phyloP scores from a whole-genome alignment of 1,140 invertebrate genomes.

The Drosophila pruinosa region DNA sequence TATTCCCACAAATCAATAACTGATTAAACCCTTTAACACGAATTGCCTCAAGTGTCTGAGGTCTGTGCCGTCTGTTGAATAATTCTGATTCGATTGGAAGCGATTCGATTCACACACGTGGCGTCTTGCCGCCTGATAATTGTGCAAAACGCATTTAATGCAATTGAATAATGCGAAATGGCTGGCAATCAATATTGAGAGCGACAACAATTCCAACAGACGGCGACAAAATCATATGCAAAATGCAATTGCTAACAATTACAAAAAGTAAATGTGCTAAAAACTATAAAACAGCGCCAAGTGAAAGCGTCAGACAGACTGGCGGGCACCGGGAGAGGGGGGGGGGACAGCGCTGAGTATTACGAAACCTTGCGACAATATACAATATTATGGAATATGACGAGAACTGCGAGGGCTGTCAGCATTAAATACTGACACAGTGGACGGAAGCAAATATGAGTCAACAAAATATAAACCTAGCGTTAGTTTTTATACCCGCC shows the following conservation, averaged over 20 bases:
- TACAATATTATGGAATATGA: slow-evolving; percentile 19
- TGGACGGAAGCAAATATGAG: neutral
- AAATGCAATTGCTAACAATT: slow-evolving; percentile 55
- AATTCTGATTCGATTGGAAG: slow-evolving; percentile 9
- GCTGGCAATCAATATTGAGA: neutral
- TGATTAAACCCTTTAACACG: neutral
- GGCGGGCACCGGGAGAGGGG: neutral
- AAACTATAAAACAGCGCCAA: slow-evolving; percentile 7
- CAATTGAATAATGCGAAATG: slow-evolving; percentile 14
- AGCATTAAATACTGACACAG: neutral
- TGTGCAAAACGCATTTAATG: slow-evolving; percentile 28
- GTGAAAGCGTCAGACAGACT: slow-evolving; percentile 28
- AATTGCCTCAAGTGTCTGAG: neutral
- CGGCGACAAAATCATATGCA: slow-evolving; percentile 53
- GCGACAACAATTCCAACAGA: slow-evolving; percentile 3
- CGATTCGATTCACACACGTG: neutral
- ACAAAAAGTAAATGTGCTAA: slow-evolving; percentile 53
- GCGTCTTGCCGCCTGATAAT: neutral
- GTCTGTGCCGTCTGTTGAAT: neutral
- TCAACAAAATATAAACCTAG: neutral
- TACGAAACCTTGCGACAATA: slow-evolving; percentile 18
- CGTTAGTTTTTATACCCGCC: no score
- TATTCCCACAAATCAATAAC: neutral
- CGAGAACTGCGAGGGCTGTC: slow-evolving; percentile 16
- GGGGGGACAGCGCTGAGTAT: neutral